Conservation (phyloP, 1,140 invertebrate species). For the Sminthurinus signatus region DNA sequence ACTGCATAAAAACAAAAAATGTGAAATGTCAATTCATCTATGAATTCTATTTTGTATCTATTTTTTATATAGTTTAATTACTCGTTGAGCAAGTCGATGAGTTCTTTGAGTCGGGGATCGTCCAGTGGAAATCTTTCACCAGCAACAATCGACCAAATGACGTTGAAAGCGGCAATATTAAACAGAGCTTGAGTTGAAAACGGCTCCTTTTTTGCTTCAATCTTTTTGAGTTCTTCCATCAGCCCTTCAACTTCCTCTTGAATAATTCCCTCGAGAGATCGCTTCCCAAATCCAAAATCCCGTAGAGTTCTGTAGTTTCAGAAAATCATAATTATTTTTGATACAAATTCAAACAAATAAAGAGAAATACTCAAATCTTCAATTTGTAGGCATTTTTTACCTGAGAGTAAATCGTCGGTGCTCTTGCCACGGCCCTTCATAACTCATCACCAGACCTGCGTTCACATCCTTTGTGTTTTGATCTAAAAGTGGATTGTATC, state of each 20-base stretch:
- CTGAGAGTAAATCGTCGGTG: too few species aligned
- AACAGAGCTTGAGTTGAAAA: conserved; percentile 18
- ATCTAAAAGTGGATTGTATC: too few species aligned
- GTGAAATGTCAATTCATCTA: background rate
- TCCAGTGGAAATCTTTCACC: conserved; percentile 54
- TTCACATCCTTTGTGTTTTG: too few species aligned
- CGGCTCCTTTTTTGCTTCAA: background rate
- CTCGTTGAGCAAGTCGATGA: conserved; percentile 6
- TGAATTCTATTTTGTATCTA: background rate
- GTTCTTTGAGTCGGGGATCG: conserved; percentile 37
- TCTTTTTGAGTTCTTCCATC: background rate
- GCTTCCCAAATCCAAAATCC: conserved; percentile 30
- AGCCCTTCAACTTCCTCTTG: conserved; percentile 21
- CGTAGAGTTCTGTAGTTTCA: conserved; percentile 22
- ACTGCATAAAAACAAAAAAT: background rate
- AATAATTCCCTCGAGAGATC: conserved; percentile 18
- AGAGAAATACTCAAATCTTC: too few species aligned
- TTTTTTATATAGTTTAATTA: background rate
- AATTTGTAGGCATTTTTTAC: too few species aligned
- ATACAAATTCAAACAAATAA: too few species aligned
- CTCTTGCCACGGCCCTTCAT: too few species aligned
- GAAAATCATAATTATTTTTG: too few species aligned
- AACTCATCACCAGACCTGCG: too few species aligned
- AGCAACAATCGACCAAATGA: conserved; percentile 77
- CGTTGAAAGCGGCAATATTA: conserved; percentile 59